These are phyloP conservation scores for Drosophila yakuba DNA, from an alignment of 1,140 invertebrate species.

Conservation along the genomic window DNA sequence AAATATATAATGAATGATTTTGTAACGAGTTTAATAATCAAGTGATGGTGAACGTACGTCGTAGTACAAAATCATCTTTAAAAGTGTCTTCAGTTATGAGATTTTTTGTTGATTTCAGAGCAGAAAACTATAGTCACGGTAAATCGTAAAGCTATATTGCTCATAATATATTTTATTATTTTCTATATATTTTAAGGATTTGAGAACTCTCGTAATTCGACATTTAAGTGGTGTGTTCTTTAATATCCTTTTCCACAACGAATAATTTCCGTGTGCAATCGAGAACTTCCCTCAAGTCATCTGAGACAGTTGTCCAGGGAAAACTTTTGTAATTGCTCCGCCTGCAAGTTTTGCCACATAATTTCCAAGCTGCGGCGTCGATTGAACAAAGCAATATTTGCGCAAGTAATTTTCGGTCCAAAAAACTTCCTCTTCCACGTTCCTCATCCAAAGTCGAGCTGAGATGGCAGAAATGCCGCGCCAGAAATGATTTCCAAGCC, in stretches of 20 bases:
- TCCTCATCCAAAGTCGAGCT: conserved; percentile 36
- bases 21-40: too few species aligned
- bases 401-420: conserved; percentile 66
- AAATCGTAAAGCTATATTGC: too few species aligned
- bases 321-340: conserved; percentile 75
- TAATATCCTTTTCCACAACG: background rate
- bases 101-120: too few species aligned
- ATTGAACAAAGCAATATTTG: conserved; percentile 80
- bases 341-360: conserved; percentile 58
- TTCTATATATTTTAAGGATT: too few species aligned
- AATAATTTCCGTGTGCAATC: conserved; percentile 16
- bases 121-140: too few species aligned
- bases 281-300: conserved; percentile 28
- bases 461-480: conserved; percentile 57
- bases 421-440: conserved; percentile 65
- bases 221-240: too few species aligned
- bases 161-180: too few species aligned
- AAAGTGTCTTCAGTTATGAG: too few species aligned
- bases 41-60: too few species aligned
- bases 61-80: too few species aligned
- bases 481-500: conserved; percentile 68
- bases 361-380: conserved; percentile 58
- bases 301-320: conserved; percentile 59
- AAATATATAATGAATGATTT: too few species aligned
- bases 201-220: too few species aligned